phyloP scores from a whole-genome alignment of 1,140 invertebrate species.

The Drosophila watanabei region DNA sequence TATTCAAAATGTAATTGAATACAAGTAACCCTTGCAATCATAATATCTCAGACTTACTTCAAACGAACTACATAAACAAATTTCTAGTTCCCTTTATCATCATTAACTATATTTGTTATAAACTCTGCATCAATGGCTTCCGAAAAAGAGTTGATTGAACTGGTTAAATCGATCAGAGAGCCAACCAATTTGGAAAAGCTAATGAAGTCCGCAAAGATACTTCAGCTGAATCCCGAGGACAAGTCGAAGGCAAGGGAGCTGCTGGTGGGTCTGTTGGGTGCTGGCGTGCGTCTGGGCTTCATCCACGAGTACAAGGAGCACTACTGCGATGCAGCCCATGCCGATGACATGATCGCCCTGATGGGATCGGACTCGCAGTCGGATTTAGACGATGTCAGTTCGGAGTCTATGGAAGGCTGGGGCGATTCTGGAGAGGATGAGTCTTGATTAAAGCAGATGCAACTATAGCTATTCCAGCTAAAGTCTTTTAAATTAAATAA shows the following conservation, averaged over 20 bases:
- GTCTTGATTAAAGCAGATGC: not conserved
- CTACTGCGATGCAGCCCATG: constrained; percentile 17
- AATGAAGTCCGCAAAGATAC: not conserved
- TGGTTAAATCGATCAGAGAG: not conserved
- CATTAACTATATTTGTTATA: not conserved
- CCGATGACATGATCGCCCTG: constrained; percentile 2
- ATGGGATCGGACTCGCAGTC: constrained; percentile 1
- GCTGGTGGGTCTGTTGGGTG: not conserved
- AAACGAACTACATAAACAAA: not conserved
- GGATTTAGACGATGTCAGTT: not conserved
- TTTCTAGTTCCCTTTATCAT: not conserved
- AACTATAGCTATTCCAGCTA: no score
- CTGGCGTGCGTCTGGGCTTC: constrained; percentile 13
- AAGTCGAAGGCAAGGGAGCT: not conserved
- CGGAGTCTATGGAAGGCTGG: constrained; percentile 3
- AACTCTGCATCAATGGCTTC: not conserved
- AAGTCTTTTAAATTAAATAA: no score
- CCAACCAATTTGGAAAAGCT: not conserved
- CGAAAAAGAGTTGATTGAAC: not conserved
- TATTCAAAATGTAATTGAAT: no score
- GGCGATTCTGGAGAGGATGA: not conserved
- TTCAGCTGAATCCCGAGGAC: not conserved
- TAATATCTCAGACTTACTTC: not conserved
- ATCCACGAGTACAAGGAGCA: constrained; percentile 20
- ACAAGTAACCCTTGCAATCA: no score